Conservation (phyloP, 1,140 invertebrate genomes). For the Zophobas atratus region DNA sequence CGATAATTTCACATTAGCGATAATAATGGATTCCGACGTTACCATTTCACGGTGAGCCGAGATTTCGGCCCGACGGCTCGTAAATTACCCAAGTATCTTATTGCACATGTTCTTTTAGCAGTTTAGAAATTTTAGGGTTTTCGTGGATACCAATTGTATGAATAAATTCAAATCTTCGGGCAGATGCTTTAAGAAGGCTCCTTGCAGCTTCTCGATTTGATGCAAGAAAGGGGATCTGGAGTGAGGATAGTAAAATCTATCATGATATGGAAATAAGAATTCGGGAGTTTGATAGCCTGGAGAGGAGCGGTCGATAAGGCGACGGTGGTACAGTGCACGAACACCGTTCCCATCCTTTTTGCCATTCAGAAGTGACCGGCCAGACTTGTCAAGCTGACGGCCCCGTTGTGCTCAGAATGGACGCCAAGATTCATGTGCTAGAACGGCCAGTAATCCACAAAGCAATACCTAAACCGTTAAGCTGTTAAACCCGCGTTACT, state of each 20-base stretch:
- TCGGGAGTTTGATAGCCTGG: slow-evolving; percentile 62
- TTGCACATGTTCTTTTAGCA: slow-evolving; percentile 32
- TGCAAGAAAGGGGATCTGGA: slow-evolving; percentile 27
- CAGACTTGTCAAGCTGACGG: slow-evolving; percentile 36
- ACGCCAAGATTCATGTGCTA: slow-evolving; percentile 41
- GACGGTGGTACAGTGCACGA: slow-evolving; percentile 42
- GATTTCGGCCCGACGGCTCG: not conserved
- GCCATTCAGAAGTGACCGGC: slow-evolving; percentile 39
- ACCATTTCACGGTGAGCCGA: not conserved
- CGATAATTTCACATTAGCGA: not conserved
- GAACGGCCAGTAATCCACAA: slow-evolving; percentile 7
- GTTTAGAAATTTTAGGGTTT: slow-evolving; percentile 21
- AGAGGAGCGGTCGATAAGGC: slow-evolving; percentile 59
- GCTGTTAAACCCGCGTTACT: not conserved
- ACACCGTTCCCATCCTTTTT: slow-evolving; percentile 38
- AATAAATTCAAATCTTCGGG: slow-evolving; percentile 44
- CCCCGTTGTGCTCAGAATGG: slow-evolving; percentile 16
- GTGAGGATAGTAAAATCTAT: slow-evolving; percentile 60
- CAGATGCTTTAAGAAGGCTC: slow-evolving; percentile 41
- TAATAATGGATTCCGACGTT: slow-evolving; percentile 9
- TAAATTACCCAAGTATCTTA: slow-evolving; percentile 19
- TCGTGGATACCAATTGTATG: slow-evolving; percentile 36
- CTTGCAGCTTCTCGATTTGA: slow-evolving; percentile 35
- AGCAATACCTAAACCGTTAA: slow-evolving; percentile 26
- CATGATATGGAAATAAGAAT: slow-evolving; percentile 66